These are phyloP conservation scores for Leptatherina wallacei DNA, from an alignment of 2,797 vertebrate species.

Conservation along the genomic window DNA sequence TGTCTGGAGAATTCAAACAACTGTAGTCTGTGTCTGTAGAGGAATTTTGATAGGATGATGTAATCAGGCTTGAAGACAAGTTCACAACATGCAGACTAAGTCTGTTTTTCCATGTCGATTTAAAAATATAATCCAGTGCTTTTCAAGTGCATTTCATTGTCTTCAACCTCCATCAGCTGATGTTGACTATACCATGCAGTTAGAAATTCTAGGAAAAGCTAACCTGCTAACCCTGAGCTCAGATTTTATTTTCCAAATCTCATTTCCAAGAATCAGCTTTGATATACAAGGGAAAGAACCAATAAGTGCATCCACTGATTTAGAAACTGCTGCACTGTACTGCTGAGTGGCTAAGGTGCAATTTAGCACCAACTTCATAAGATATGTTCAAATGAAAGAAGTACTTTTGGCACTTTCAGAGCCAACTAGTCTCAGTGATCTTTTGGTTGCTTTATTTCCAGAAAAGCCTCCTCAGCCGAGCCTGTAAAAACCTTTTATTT, in stretches of 20 bases:
- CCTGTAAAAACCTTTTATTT: constrained; percentile 2
- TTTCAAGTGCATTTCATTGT: not conserved
- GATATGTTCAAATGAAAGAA: not conserved
- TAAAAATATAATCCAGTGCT: not conserved
- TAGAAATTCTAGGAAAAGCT: constrained; percentile 6
- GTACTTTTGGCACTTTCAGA: not conserved
- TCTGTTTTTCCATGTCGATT: not conserved
- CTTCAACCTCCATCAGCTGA: constrained; percentile 1
- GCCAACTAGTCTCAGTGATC: not conserved
- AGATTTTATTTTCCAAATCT: not conserved
- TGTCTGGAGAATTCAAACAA: not conserved
- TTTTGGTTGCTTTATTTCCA: not conserved
- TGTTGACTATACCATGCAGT: not conserved
- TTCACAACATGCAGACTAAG: not conserved
- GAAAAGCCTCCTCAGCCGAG: not conserved
- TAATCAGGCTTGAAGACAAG: not conserved
- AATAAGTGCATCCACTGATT: not conserved
- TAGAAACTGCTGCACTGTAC: not conserved
- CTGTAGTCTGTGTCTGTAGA: not conserved
- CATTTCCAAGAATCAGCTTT: not conserved
- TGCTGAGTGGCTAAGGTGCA: not conserved
- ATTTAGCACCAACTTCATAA: not conserved
- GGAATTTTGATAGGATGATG: not conserved
- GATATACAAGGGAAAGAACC: not conserved
- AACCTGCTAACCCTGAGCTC: not conserved